Evolutionary conservation across 2,888 invertebrate species (phyloP), one percentile per base, ranked within the genome.

Genomic region (Leptura quadrifasciata): DNA sequence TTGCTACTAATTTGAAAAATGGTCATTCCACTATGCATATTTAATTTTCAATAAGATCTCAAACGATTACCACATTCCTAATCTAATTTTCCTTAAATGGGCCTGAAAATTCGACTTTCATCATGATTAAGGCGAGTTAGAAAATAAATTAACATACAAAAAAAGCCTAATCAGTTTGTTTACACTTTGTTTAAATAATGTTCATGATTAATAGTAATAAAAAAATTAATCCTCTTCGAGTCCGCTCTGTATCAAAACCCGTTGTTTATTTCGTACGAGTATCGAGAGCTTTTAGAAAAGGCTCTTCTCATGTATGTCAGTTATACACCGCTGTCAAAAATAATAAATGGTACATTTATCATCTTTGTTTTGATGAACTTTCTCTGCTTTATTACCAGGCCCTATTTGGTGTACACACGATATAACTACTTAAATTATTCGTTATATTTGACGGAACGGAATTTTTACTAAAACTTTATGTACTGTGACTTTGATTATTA

Each of bases 281-380:
- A 55, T 68, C 55, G 68, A 68, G 54, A 54, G 54, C 67, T 67
- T 24, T 24, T 21, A 60, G 67, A 21, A 27, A 55, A 68, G 31
- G 57, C 1, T 20, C 24, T n/a, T 21, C 55, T 68, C 35, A 24
- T 55, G 27, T 67, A 68, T 55, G 68, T 55, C 55, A 55, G 65
- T 65, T 68, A 57, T 55, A 47, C 57, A 55, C 27, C 68, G 31
- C 68, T 68, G 68, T 68, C 68, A 68, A 72, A 63, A 71, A 72
- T 70, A 72, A 75, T 67, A 60, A 72, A 75, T 65, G 71, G 75
- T 52, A 65, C 75, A 75, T 75, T 72, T 58, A 75, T 75, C 75
- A 75, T 75, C 65, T 70, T 65, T 75, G 72, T 75, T 75, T 57
- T 71, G 71, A 27, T 57, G 20, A 60, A 72, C 75, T 75, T 75